Evolutionary conservation across 2,888 invertebrate species (phyloP).

Genomic region (Ormyrus pomaceus): DNA sequence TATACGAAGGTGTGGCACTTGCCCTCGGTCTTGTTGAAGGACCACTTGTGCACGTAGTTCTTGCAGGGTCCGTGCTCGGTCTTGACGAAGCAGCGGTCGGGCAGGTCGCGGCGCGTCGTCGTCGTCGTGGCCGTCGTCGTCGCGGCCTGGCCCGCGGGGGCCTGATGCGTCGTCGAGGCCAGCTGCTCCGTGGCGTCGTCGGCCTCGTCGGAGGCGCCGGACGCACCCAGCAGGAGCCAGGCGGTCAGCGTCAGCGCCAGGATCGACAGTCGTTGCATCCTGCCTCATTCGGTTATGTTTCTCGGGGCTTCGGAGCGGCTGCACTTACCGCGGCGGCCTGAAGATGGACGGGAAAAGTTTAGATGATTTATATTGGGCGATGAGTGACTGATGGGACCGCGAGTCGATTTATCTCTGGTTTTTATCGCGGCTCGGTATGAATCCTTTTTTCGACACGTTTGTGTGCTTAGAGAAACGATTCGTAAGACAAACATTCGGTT

Average conservation of each 20-base stretch:
- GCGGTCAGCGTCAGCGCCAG: constrained; percentile 60
- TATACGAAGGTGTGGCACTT: constrained; percentile 81
- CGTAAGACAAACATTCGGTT: too few species aligned
- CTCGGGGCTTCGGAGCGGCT: too few species aligned
- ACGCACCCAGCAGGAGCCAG: too few species aligned
- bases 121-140: constrained; percentile 60
- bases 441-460: too few species aligned
- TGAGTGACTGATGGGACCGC: too few species aligned
- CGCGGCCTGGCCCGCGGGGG: not conserved
- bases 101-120: constrained; percentile 65
- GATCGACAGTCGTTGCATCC: constrained; percentile 66
- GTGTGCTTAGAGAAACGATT: too few species aligned
- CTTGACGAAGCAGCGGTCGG: constrained; percentile 76
- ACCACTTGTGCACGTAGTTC: constrained; percentile 83
- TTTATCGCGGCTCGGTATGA: too few species aligned
- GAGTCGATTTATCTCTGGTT: too few species aligned
- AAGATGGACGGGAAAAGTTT: too few species aligned
- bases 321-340: too few species aligned
- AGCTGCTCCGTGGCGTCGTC: not conserved
- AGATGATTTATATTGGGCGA: too few species aligned
- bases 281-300: constrained; percentile 67
- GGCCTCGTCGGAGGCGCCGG: not conserved
- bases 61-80: constrained; percentile 80
- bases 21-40: constrained; percentile 78
- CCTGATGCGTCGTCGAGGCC: not conserved